phyloP scores from a whole-genome alignment of 2,888 invertebrate genomes.

The Falcaria lacertinaria region DNA sequence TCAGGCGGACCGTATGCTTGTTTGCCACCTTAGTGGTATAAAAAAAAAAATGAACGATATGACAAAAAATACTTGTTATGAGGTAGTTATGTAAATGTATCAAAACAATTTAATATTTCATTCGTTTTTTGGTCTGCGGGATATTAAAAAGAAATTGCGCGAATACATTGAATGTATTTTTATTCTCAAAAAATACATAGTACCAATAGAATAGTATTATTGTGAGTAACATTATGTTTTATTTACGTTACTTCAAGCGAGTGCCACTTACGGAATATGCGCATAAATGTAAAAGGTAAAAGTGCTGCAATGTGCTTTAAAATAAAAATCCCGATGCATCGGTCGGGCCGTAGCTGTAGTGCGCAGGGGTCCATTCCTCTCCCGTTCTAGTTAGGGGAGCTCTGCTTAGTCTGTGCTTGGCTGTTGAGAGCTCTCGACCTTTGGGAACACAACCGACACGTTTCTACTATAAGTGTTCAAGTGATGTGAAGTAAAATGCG shows the following conservation, averaged over 20 bases:
- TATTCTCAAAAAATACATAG: too few relatives aligned
- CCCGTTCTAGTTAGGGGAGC: conserved; percentile 29
- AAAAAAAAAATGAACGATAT: too few relatives aligned
- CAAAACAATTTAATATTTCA: too few relatives aligned
- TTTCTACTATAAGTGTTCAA: conserved; percentile 14
- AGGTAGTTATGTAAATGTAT: too few relatives aligned
- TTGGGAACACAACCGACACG: conserved; percentile 38
- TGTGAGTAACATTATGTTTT: not conserved
- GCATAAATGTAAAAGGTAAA: conserved; percentile 17
- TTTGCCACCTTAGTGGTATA: too few relatives aligned
- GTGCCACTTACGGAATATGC: not conserved
- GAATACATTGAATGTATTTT: too few relatives aligned
- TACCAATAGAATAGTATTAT: not conserved
- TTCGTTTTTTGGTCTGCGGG: too few relatives aligned
- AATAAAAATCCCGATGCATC: conserved; percentile 39
- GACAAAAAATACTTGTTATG: too few relatives aligned
- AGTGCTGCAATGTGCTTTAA: conserved; percentile 40
- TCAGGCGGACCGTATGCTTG: too few relatives aligned
- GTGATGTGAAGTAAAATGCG: conserved; percentile 15
- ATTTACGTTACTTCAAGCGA: not conserved
- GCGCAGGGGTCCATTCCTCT: conserved; percentile 60
- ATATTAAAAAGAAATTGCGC: too few relatives aligned
- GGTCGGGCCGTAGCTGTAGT: conserved; percentile 47
- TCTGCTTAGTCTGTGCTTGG: conserved; percentile 55
- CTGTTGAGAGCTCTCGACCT: conserved; percentile 63